A percentile compares a stretch with the other conserved stretches of the same genome.
These are phyloP conservation scores for Mya arenaria DNA, from an alignment of 1,140 invertebrate genomes.

Conservation along the genomic window DNA sequence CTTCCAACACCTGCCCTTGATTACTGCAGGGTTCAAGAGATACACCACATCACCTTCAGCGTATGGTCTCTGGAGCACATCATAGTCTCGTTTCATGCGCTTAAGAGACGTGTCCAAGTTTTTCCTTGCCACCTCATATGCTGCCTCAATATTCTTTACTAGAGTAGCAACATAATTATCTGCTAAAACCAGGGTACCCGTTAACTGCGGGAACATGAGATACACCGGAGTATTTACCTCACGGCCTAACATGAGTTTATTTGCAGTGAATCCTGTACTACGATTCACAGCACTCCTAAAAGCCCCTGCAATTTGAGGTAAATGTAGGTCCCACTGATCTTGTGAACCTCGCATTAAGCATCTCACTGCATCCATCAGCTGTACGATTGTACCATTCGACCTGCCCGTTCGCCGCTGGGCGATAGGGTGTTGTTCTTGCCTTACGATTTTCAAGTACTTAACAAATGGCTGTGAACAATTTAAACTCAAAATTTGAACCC, in stretches of 20 bases:
- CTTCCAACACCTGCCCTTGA: no score
- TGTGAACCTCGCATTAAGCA: conserved; percentile 5
- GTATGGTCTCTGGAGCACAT: no score
- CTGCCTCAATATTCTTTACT: not conserved
- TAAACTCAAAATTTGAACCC: conserved; percentile 55
- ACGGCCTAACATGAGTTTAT: conserved; percentile 58
- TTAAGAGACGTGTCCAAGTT: not conserved
- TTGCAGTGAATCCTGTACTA: conserved; percentile 57
- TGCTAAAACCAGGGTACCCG: not conserved
- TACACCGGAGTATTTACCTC: conserved; percentile 16
- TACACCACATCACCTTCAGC: no score
- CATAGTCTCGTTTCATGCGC: not conserved
- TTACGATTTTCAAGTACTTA: conserved; percentile 54
- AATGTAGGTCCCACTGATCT: conserved; percentile 56
- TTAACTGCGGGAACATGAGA: not conserved
- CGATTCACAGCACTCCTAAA: conserved; percentile 57
- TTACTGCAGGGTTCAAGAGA: no score
- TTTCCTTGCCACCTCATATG: not conserved
- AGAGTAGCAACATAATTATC: not conserved
- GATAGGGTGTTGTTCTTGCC: conserved; percentile 62
- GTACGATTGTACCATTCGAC: conserved; percentile 67
- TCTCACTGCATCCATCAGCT: not conserved
- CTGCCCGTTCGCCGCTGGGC: conserved; percentile 73
- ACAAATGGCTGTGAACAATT: conserved; percentile 45
- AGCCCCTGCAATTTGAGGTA: conserved; percentile 61